Percentiles rank a stretch among this genome's conserved stretches.
Evolutionary conservation across 37 sponge, comb jelly and placozoan species (phyloP).

Genomic region (Aplysina aerophoba): DNA sequence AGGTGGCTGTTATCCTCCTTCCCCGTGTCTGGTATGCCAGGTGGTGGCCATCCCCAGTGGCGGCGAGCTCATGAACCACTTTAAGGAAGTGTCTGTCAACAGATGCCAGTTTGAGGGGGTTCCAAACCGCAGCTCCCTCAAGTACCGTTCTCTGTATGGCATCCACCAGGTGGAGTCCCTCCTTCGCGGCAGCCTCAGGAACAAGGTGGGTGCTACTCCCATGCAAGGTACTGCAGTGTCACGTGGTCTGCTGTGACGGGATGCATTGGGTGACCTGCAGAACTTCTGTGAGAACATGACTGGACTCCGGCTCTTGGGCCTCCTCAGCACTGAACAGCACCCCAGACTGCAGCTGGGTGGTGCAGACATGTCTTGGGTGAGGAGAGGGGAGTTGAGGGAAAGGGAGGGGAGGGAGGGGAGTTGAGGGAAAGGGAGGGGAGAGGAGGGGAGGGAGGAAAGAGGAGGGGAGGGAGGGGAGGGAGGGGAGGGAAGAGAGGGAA

Average conservation of each 20-base stretch:
- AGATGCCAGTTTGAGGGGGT: constrained; percentile 79
- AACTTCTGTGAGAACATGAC: constrained; percentile 43
- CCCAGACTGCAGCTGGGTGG: constrained; percentile 59
- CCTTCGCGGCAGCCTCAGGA: constrained; percentile 85
- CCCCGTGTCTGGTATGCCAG: constrained; percentile 11
- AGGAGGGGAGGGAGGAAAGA: background rate
- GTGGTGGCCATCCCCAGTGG: constrained; percentile 59
- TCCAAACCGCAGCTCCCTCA: constrained; percentile 87
- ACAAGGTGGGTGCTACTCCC: constrained; percentile 54
- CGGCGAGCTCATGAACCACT: background rate
- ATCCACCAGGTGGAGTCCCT: constrained; percentile 79
- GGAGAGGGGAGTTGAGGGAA: background rate
- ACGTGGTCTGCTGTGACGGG: background rate
- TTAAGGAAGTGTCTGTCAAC: background rate
- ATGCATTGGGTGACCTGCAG: constrained; percentile 31
- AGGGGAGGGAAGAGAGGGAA: no score
- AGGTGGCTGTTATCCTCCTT: constrained; percentile 4
- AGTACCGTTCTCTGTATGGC: constrained; percentile 77
- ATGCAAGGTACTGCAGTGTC: background rate
- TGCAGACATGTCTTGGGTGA: constrained; percentile 70
- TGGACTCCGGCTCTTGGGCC: constrained; percentile 62
- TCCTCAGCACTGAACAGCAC: constrained; percentile 46
- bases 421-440: no score
- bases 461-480: background rate
- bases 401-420: no score